Evolutionary conservation across 2,888 invertebrate genomes (phyloP), one percentile per base, ranked within the genome.

Genomic region (Micropterix aruncella): DNA sequence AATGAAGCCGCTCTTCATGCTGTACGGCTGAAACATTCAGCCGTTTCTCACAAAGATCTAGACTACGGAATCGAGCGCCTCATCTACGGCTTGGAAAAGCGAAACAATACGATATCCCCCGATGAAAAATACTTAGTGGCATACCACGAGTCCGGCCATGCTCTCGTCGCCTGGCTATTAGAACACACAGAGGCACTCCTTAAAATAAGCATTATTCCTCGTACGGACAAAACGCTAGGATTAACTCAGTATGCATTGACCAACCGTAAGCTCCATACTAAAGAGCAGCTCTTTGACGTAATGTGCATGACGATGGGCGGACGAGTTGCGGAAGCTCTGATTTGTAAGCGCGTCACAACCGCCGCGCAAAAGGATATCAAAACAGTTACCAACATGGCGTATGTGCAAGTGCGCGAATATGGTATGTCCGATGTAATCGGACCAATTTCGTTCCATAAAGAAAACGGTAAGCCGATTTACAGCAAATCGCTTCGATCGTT

Each of bases 221-320:
- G 92, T 49, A 92, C 91, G 0, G 85, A 79, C 55, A 70, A 82
- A 49, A 81, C 83, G 1, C 68, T 92, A 18, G 92, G 92, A 2
- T 91, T 90, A 61, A 83, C 92, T 0, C 89, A 89, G 57, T 90
- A 89, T 56, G 75, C 81, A 18, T 85, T 87, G 0, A 74, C 77
- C 46, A 89, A 92, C 56, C 81, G 83, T 56, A 84, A 86, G 56
- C 66, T 93, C 9, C 79, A 79, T 57, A 74, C 78, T 2, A 77
- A 76, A 55, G 87, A 92, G 60, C 52, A 79, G 76, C 65, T 94
- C 2, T 85, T 88, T 59, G 89, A 92, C 56, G 74, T 80, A 58
- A 93, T 94, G 86, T 90, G 90, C 58, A 86, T 91, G 84, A 80
- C 83, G 2, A 62, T 93, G 18, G 93, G 91, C 2, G 93, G 93